Evolutionary conservation across 2,888 invertebrate species (phyloP).

Genomic region (Agriopis marginaria): DNA sequence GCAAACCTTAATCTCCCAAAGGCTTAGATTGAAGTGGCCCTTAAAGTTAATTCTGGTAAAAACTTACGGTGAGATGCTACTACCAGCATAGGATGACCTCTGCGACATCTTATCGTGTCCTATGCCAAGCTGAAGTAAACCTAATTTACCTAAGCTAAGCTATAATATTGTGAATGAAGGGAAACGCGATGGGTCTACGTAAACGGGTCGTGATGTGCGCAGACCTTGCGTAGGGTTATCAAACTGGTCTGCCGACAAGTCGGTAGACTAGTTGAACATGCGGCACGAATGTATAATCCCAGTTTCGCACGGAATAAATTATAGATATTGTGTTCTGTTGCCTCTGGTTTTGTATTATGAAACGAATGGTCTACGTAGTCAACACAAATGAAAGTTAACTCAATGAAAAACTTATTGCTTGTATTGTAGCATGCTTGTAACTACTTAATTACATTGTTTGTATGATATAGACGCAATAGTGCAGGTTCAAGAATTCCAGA

Average conservation of each 20-base stretch:
- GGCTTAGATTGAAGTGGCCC: constrained; percentile 78
- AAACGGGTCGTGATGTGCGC: constrained; percentile 54
- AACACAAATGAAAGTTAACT: background rate
- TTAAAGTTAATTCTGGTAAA: constrained; percentile 84
- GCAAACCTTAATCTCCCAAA: constrained; percentile 75
- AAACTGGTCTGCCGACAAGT: constrained; percentile 57
- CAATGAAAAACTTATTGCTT: background rate
- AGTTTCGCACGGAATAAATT: constrained; percentile 75
- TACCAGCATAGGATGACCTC: constrained; percentile 54
- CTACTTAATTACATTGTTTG: too few relatives aligned
- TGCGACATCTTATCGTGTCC: constrained; percentile 41
- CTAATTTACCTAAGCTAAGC: background rate
- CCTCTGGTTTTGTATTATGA: constrained; percentile 65
- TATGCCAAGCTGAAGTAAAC: constrained; percentile 23
- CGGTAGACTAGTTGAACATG: constrained; percentile 58
- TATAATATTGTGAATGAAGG: constrained; percentile 39
- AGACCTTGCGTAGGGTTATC: constrained; percentile 57
- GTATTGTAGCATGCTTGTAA: too few relatives aligned
- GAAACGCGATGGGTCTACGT: constrained; percentile 55
- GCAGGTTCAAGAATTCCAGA: too few relatives aligned
- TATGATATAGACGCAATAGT: too few relatives aligned
- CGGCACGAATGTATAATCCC: constrained; percentile 65
- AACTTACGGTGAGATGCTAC: constrained; percentile 72
- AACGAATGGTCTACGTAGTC: constrained; percentile 17
- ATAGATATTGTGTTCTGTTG: constrained; percentile 49